Evolutionary conservation across 1,140 invertebrate genomes (phyloP).

Genomic region (Tribolium castaneum): DNA sequence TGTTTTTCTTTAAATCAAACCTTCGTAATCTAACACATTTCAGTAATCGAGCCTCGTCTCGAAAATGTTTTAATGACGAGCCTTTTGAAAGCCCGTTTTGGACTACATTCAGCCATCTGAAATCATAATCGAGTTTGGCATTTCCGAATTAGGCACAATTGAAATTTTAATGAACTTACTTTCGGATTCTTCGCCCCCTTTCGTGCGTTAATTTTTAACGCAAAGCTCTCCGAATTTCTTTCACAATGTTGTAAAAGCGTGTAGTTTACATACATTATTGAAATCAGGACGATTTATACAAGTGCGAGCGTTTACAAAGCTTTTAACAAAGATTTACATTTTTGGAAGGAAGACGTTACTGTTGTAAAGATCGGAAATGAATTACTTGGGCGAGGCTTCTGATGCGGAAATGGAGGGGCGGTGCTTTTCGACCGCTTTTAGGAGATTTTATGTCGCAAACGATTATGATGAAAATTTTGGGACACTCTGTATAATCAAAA

Average conservation of each 20-base stretch:
- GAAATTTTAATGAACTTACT: slow-evolving; percentile 30
- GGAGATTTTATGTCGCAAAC: neutral
- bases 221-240: neutral
- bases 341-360: neutral
- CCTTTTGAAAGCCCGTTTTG: slow-evolving; percentile 2
- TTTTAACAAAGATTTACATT: neutral
- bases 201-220: slow-evolving; percentile 4
- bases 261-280: slow-evolving; percentile 16
- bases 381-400: neutral
- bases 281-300: neutral
- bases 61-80: slow-evolving; percentile 12
- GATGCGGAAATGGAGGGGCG: neutral
- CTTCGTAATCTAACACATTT: neutral
- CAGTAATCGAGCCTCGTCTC: neutral
- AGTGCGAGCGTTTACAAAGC: neutral
- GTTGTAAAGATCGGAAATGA: neutral
- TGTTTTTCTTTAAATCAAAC: neutral
- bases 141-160: slow-evolving; percentile 21
- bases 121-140: slow-evolving; percentile 33
- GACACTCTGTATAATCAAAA: too few relatives aligned
- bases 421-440: neutral
- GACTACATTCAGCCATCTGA: slow-evolving; percentile 5
- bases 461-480: too few relatives aligned
- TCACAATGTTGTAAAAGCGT: neutral
- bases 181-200: neutral